Base-by-base conservation (phyloP, 2,888 invertebrate species). In the Mesorhabditis sp. region DNA sequence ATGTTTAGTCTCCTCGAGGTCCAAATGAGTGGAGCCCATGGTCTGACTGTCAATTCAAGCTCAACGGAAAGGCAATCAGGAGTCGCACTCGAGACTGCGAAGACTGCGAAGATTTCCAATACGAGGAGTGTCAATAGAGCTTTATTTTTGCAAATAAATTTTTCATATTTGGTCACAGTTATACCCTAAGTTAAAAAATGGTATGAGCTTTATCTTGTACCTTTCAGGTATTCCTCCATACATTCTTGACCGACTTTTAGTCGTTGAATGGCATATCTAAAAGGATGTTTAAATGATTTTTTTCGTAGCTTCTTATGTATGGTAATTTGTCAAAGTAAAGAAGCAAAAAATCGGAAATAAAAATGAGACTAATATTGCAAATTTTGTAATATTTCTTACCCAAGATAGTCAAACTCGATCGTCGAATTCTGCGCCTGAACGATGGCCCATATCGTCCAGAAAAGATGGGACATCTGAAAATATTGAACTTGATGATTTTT, bases 381-480 rank as follows among this genome's bases (percentile, higher is more conserved):
- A 50, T 50, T 50, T 28, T 28, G 28, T 28, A 65, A 63, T 63
- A 77, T 69, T 15, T 72, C 81, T 70, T 73, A 84, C 74, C 68
- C 72, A 50, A 84, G 72, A 69, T 81, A 83, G 69, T 83, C 82
- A 66, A 84, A 84, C 43, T 85, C 78, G 65, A 84, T 83, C 0
- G 75, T 72, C 1, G 84, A 84, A 68, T 80, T 74, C 65, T 82
- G 80, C 3, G 82, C 72, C 67, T 84, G 84, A 43, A 81, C 81
- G 7, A 84, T 74, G 7, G 82, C 81, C 84, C 84, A 84, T 5
- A 82, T 62, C 4, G 79, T 66, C 84, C 84, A 84, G 72, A 85
- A 83, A n/a, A 83, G 74, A 72, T 84, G 84, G 4, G 84, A 75
- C 0, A 81, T 76, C 84, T 84, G 67, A 69, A 81, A 77, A 62